Evolutionary conservation across 2,888 invertebrate species (phyloP).

Genomic region (Drosophila stalkeri): DNA sequence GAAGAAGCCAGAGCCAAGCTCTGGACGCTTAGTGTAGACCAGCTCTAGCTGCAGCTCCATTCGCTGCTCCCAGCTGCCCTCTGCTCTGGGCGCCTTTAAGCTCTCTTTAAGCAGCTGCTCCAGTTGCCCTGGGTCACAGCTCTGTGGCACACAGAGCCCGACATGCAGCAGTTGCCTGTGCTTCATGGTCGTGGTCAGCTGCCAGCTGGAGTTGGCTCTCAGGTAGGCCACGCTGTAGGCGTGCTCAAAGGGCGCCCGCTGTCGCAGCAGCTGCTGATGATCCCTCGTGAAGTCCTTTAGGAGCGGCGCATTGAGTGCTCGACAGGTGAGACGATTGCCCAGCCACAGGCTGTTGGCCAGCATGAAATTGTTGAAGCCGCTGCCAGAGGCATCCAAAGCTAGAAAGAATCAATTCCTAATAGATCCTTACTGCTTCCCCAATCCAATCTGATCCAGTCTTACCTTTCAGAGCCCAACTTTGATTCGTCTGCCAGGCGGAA

Average conservation of each 20-base stretch:
- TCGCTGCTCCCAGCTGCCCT: conserved; percentile 5
- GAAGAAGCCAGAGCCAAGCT: conserved; percentile 8
- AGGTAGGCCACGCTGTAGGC: conserved; percentile 54
- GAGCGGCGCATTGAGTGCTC: conserved; percentile 29
- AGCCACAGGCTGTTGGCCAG: conserved; percentile 47
- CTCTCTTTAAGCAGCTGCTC: conserved; percentile 28
- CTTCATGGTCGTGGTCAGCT: conserved; percentile 3
- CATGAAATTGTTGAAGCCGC: conserved; percentile 43
- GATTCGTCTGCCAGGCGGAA: conserved; percentile 10
- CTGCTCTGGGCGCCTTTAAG: background rate
- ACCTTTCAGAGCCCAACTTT: conserved; percentile 58
- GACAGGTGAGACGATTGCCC: conserved; percentile 49
- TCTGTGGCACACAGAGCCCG: conserved; percentile 53
- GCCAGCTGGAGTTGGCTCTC: conserved; percentile 30
- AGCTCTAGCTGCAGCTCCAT: conserved; percentile 36
- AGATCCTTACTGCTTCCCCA: too few species aligned
- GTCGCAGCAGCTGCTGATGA: conserved; percentile 14
- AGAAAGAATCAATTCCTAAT: background rate
- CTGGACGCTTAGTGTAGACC: conserved; percentile 39
- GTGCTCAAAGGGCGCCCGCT: conserved; percentile 41
- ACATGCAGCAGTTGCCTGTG: conserved; percentile 38
- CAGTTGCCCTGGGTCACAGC: conserved; percentile 31
- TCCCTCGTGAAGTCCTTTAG: conserved; percentile 14
- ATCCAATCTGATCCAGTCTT: background rate
- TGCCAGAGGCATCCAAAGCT: conserved; percentile 60